Percentiles rank a stretch among this genome's conserved stretches.
Conservation (phyloP, 1,140 invertebrate genomes). For the Danaus melanippus region DNA sequence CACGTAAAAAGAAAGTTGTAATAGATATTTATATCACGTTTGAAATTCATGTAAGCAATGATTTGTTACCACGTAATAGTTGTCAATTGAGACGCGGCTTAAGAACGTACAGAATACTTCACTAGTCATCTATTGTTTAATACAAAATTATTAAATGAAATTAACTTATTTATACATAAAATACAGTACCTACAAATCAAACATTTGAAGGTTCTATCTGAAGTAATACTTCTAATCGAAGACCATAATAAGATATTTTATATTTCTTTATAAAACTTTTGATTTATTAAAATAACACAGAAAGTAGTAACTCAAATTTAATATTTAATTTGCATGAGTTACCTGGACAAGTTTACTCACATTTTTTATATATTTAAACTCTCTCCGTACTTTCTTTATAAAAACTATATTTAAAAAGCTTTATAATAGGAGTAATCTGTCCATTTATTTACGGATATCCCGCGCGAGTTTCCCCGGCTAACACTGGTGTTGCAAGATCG, state of each 20-base stretch:
- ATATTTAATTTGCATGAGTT: too few relatives aligned
- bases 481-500: constrained; percentile 15
- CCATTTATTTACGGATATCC: constrained; percentile 18
- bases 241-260: too few relatives aligned
- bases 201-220: too few relatives aligned
- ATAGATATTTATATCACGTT: constrained; percentile 31
- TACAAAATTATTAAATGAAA: too few relatives aligned
- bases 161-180: too few relatives aligned
- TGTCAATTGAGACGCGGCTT: not conserved
- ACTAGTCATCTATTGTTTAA: too few relatives aligned
- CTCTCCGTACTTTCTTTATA: not conserved
- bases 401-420: constrained; percentile 9
- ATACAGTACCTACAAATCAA: too few relatives aligned
- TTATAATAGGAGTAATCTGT: constrained; percentile 9
- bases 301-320: too few relatives aligned
- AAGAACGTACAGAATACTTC: too few relatives aligned
- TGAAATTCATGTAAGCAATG: constrained; percentile 13
- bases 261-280: too few relatives aligned
- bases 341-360: not conserved
- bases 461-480: constrained; percentile 19
- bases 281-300: too few relatives aligned
- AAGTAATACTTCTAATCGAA: too few relatives aligned
- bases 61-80: constrained; percentile 11
- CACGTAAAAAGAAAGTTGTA: constrained; percentile 53
- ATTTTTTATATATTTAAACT: not conserved